Evolutionary conservation across 2,113 vertebrate species (phyloP), one percentile per base, ranked within the genome.

Genomic region (Monopterus albus): DNA sequence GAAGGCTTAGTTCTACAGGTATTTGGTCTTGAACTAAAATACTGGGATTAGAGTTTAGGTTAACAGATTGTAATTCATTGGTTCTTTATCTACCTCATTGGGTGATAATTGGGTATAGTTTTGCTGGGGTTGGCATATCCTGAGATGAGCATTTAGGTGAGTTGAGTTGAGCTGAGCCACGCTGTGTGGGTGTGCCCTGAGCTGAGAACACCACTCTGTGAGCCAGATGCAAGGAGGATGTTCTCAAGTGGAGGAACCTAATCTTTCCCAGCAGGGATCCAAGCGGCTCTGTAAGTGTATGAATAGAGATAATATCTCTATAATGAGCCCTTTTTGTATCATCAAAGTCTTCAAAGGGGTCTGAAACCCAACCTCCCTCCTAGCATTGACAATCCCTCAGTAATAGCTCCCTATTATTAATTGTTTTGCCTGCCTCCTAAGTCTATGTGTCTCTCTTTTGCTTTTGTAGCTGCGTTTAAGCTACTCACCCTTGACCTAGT

Each of bases 221-320:
- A 83, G 73, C 63, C 84, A 57, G 67, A 81, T 65, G 69, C 82
- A 84, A 83, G 82, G 82, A 90, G 85, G 92, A 94, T 92, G 92
- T 91, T 92, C 91, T 92, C 91, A 88, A 88, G 91, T 91, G 64
- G 81, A 91, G 91, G 87, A 93, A 93, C 91, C 90, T 93, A 94
- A 94, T 94, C 91, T 94, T 87, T 94, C 91, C 92, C 92, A 91
- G 91, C 90, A 92, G 91, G 91, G 86, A 90, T 90, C 87, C 87
- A 87, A 91, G 89, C 88, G 53, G 87, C 91, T 92, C 90, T 93
- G 88, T 86, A 93, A 93, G 91, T 92, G 93, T 93, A 93, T 94
- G 93, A 94, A 94, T 94, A 89, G 89, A 94, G 93, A 95, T 95
- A 93, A 95, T 94, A 95, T 95, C 93, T 92, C 90, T 85, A 91